Percentiles rank a stretch among this genome's conserved stretches.
phyloP scores from a whole-genome alignment of 1,140 invertebrate genomes.

The Caenorhabditis inopinata region DNA sequence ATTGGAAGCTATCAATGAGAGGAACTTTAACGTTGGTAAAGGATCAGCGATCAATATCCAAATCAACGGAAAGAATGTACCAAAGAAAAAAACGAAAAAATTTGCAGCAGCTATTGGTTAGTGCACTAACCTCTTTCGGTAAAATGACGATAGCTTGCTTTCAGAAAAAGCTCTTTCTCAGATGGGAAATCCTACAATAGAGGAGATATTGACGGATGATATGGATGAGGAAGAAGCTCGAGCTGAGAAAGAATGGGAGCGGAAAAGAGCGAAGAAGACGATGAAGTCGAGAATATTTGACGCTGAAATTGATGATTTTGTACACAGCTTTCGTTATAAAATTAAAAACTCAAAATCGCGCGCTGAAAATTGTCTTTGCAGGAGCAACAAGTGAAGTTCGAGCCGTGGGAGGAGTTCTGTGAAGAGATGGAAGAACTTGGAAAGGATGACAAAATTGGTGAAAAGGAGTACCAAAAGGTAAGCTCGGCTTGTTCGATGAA shows the following conservation, averaged over 20 bases:
- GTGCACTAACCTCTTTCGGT: background rate
- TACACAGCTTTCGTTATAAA: background rate
- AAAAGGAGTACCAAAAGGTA: background rate
- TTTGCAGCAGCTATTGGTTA: background rate
- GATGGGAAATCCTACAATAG: background rate
- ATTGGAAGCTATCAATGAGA: background rate
- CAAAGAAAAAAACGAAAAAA: constrained; percentile 15
- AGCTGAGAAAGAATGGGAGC: background rate
- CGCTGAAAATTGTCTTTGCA: too few species aligned
- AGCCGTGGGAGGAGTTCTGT: background rate
- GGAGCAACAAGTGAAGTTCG: background rate
- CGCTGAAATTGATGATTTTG: background rate
- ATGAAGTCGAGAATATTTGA: background rate
- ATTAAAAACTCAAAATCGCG: too few species aligned
- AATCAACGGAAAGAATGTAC: background rate
- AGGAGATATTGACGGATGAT: background rate
- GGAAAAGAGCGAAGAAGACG: background rate
- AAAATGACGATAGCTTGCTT: background rate
- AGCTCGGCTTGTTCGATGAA: background rate
- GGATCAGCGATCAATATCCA: background rate
- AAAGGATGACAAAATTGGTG: background rate
- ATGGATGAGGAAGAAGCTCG: background rate
- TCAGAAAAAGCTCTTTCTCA: background rate
- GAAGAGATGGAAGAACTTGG: background rate
- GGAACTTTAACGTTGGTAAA: background rate